Percentiles rank a stretch among this genome's conserved stretches.
These are phyloP conservation scores for Pristiophorus japonicus DNA, from an alignment of 2,113 vertebrate genomes.

Conservation along the genomic window DNA sequence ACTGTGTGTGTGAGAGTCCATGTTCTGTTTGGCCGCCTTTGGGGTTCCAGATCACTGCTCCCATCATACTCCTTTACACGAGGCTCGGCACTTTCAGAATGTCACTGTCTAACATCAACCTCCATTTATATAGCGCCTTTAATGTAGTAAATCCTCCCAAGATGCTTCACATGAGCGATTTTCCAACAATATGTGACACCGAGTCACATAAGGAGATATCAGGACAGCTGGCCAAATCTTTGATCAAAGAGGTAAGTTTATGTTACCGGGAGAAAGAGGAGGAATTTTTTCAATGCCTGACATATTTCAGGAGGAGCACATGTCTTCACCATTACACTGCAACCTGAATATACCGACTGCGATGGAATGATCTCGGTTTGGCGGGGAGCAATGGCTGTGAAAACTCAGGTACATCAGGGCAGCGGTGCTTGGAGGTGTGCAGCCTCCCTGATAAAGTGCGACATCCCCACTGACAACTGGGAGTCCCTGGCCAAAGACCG, in stretches of 20 bases:
- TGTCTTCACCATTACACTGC: not conserved
- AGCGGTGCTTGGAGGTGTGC: not conserved
- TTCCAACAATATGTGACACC: not conserved
- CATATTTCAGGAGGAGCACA: not conserved
- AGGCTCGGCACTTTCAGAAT: not conserved
- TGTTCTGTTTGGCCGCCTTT: not conserved
- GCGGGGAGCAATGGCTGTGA: not conserved
- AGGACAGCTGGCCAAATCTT: no score
- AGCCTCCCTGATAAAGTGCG: no score
- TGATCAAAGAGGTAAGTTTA: no score
- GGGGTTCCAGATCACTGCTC: not conserved
- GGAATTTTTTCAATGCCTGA: not conserved
- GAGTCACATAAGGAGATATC: not conserved
- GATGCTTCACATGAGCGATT: not conserved
- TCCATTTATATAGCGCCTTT: not conserved
- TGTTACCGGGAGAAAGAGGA: no score
- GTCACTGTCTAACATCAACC: not conserved
- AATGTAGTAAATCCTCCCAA: not conserved
- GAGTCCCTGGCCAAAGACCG: no score
- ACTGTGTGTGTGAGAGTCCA: not conserved
- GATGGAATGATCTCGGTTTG: not conserved
- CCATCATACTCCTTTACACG: not conserved
- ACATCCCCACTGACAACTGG: no score
- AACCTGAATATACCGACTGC: not conserved
- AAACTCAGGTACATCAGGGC: not conserved